A percentile compares a stretch with the other conserved stretches of the same genome.
Conservation (phyloP, 2,113 vertebrate genomes). For the Pseudopodoces humilis region DNA sequence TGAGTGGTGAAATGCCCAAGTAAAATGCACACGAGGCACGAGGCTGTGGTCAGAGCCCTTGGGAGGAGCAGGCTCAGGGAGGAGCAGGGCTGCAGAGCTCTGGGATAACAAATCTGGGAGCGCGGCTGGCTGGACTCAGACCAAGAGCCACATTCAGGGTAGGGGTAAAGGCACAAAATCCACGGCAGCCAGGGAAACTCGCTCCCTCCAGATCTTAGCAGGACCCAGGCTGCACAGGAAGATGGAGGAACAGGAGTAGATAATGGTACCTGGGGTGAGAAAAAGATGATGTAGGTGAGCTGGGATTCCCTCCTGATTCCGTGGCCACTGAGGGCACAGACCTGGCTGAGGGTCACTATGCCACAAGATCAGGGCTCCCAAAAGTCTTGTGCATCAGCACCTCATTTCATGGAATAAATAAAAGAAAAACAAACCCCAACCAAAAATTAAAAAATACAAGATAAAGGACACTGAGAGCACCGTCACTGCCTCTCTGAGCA, state of each 20-base stretch:
- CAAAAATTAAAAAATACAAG: background rate
- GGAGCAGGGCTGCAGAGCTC: background rate
- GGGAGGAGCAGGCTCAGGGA: background rate
- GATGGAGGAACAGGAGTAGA: background rate
- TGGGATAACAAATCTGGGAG: rapidly evolving
- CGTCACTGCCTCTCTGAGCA: background rate
- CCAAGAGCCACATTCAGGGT: rapidly evolving
- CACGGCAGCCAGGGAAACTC: background rate
- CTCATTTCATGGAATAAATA: background rate
- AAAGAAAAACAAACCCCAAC: background rate
- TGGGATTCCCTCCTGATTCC: background rate
- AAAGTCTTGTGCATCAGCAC: background rate
- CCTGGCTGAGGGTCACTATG: rapidly evolving
- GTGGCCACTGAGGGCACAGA: rapidly evolving
- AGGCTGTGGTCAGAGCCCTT: background rate
- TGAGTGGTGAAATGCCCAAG: rapidly evolving
- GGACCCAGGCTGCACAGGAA: rapidly evolving
- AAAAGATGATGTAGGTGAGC: background rate
- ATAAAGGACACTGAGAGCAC: background rate
- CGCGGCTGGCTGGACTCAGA: background rate
- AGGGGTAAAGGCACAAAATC: background rate
- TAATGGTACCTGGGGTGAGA: rapidly evolving
- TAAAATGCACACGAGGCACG: rapidly evolving
- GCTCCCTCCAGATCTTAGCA: background rate
- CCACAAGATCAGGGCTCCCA: background rate